phyloP scores from a whole-genome alignment of 2,797 vertebrate genomes.

The Hyperoplus immaculatus region DNA sequence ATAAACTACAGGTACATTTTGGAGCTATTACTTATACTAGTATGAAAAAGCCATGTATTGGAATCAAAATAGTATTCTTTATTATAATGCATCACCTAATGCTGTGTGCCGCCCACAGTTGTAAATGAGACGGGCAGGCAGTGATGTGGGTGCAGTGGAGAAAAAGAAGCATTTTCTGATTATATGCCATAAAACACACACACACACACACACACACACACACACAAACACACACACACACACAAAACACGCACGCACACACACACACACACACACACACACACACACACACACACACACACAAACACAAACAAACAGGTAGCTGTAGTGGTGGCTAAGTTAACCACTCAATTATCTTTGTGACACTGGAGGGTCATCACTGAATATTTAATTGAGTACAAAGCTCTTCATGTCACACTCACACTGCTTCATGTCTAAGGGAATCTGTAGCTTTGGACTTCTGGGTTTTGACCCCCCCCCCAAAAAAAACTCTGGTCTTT shows the following conservation, averaged over 20 bases:
- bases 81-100: neutral
- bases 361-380: conserved; percentile 64
- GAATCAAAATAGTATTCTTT: neutral
- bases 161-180: conserved; percentile 51
- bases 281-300: too few relatives aligned
- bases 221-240: too few relatives aligned
- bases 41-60: too few relatives aligned
- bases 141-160: conserved; percentile 39
- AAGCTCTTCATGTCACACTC: conserved; percentile 64
- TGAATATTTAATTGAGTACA: conserved; percentile 76
- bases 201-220: too few relatives aligned
- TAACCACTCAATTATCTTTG: conserved; percentile 73
- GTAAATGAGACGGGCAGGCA: conserved; percentile 29
- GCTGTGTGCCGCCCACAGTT: neutral
- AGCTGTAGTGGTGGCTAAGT: conserved; percentile 45
- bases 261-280: too few relatives aligned
- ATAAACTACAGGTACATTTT: too few relatives aligned
- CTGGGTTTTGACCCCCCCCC: conserved; percentile 32
- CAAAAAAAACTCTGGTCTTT: conserved; percentile 5
- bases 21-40: too few relatives aligned
- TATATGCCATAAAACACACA: conserved; percentile 41
- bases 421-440: conserved; percentile 43
- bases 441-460: conserved; percentile 36
- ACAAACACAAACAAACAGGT: conserved; percentile 34
- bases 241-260: too few relatives aligned